Base-by-base conservation (phyloP, 2,888 invertebrate species). In the Scaptomyza caliginosa region DNA sequence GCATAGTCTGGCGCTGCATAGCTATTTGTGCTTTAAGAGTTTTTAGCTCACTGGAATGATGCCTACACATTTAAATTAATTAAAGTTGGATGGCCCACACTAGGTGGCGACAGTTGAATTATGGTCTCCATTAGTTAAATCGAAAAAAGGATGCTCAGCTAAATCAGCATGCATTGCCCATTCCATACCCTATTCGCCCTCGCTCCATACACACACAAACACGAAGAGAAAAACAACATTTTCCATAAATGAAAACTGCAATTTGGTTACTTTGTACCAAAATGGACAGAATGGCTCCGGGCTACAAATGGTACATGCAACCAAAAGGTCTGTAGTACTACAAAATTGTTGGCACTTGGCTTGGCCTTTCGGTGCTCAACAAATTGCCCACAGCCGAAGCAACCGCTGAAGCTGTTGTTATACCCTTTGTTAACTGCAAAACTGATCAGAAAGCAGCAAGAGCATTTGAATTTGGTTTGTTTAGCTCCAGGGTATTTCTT, bases 91-190 rank as follows among this genome's bases (percentile, higher is more conserved):
- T 51, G 68, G 28, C 38, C n/a, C n/a, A 19, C 48, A 11, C 43
- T 16, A 43, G 55, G 26, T 36, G 49, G 58, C 39, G 30, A 26
- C 48, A 34, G 45, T 52, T 72, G 78, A 78, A 63, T 79, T 82
- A 79, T 77, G 67, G 46, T 56, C 38, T 66, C 77, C 83, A 80
- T 82, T 80, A 79, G 80, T 66, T 74, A 63, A 74, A 79, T 80
- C 77, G 63, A 74, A 82, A 82, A 67, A 52, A 64, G 46, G 24
- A 57, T 50, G 34, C 38, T 40, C 19, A 65, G 56, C 60, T 54
- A 57, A 74, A 65, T 64, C 57, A 28, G 28, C 39, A 48, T 19
- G 36, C 10, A 38, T 38, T 17, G 11, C n/a, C 30, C n/a, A n/a
- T n/a, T n/a, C n/a, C n/a, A n/a, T n/a, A n/a, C n/a, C n/a, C n/a